Evolutionary conservation across 2,888 invertebrate species (phyloP).

Genomic region (Coremacera marginata): DNA sequence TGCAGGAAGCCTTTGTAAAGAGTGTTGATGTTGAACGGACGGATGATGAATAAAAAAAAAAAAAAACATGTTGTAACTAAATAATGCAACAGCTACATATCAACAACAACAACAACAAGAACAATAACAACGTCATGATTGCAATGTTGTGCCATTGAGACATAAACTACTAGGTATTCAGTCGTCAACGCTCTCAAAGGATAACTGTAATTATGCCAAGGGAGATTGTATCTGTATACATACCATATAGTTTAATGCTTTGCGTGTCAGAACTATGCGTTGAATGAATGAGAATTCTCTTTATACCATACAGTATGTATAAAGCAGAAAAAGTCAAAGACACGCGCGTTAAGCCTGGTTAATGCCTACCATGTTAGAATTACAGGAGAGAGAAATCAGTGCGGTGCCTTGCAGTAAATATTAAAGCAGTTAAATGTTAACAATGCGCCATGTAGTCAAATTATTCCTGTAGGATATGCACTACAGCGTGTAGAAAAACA

Average conservation of each 20-base stretch:
- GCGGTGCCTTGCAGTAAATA: too few species aligned
- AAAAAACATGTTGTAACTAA: constrained; percentile 22
- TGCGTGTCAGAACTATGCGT: constrained; percentile 12
- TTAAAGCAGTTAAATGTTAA: neutral
- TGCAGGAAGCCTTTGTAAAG: constrained; percentile 20
- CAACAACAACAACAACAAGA: constrained; percentile 23
- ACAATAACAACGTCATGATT: neutral
- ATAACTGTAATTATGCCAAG: constrained; percentile 33
- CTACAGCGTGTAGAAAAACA: neutral
- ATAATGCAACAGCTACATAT: constrained; percentile 35
- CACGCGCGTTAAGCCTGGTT: neutral
- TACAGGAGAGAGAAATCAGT: neutral
- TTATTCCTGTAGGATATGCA: neutral
- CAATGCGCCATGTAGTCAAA: neutral
- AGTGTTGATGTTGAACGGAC: constrained; percentile 11
- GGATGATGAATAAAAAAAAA: neutral
- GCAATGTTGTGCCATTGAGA: constrained; percentile 30
- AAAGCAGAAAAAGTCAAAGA: neutral
- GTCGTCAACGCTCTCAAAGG: constrained; percentile 12
- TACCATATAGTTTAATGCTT: constrained; percentile 25
- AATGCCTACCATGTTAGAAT: neutral
- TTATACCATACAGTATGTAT: neutral
- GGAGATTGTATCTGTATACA: constrained; percentile 29
- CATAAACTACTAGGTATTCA: constrained; percentile 24
- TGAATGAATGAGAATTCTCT: neutral